Base-by-base conservation (phyloP, 2,888 invertebrate species). In the Scrobipalpa costella region DNA sequence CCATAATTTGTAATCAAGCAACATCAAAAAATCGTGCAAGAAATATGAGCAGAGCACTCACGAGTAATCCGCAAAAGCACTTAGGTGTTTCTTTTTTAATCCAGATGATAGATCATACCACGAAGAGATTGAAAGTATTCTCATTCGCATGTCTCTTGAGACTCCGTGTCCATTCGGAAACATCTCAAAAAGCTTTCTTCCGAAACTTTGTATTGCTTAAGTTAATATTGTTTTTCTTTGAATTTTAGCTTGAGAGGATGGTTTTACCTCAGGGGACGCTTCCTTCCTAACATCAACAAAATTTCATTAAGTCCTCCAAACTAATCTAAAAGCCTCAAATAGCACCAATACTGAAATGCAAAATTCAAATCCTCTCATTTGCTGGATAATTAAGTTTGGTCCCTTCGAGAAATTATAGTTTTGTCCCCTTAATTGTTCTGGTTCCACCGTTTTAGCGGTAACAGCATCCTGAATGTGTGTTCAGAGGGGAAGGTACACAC, bases 351-450 rank as follows among this genome's bases (percentile, higher is more conserved):
- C 47, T 34, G n/a, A 57, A 63, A 63, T 47, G 61, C 61, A 19
- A 50, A 64, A 55, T 61, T 44, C 57, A 64, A 61, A 61, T 61
- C 57, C 64, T 61, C 60, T 47, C 55, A 61, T 61, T 63, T 36
- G 11, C 63, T 17, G 47, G 49, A 61, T 63, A 64, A 64, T 64
- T 64, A 64, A 64, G 64, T 57, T 64, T 61, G 34, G 57, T 50
- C 63, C 60, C 38, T 64, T 63, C 33, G 57, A 61, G 61, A 64
- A 64, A 64, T 64, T 64, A 64, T 64, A 64, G 64, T 64, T 64
- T 64, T 50, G 55, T 52, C 49, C 61, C 55, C 34, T 9, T 64
- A 64, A 64, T 64, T 64, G 57, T 57, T 49, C 64, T 36, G 61
- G 40, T 47, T 33, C 9, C 11, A n/a, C 44, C 52, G 40, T 64